Conservation (phyloP, 64 coral and sea anemone species). For the Montipora cactus region DNA sequence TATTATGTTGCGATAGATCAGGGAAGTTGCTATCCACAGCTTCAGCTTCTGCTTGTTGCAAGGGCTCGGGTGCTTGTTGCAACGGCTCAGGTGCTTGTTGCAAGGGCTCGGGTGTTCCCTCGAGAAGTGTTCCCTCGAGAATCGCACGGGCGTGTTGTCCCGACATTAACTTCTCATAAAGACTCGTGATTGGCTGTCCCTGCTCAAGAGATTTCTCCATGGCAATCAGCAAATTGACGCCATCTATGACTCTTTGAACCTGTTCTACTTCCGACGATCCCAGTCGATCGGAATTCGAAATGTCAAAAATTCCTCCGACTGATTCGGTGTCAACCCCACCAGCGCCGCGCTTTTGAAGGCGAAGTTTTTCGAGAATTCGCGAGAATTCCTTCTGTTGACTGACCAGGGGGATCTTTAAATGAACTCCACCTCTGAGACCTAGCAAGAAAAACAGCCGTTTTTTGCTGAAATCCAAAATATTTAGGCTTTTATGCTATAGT, state of each 20-base stretch:
- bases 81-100: background rate
- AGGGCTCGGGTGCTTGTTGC: background rate
- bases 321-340: conserved; percentile 89
- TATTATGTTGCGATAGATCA: conserved; percentile 74
- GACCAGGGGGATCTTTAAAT: conserved; percentile 79
- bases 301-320: conserved; percentile 79
- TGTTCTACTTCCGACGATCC: conserved; percentile 92
- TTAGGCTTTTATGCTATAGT: background rate
- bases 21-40: conserved; percentile 52
- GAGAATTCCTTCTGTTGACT: conserved; percentile 75
- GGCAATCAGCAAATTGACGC: conserved; percentile 74
- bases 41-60: background rate
- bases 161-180: conserved; percentile 27
- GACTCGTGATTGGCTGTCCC: conserved; percentile 59
- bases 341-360: conserved; percentile 89
- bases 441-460: background rate
- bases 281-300: conserved; percentile 87
- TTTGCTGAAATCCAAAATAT: background rate
- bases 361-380: conserved; percentile 50
- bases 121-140: background rate
- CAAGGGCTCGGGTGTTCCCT: too few relatives aligned
- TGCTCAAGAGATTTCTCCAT: conserved; percentile 86
- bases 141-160: conserved; percentile 17
- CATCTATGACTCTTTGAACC: conserved; percentile 84
- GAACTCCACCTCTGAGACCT: conserved; percentile 81